Percentiles rank a stretch among this genome's conserved stretches.
Conservation (phyloP, 2,113 vertebrate species). For the Perca flavescens region DNA sequence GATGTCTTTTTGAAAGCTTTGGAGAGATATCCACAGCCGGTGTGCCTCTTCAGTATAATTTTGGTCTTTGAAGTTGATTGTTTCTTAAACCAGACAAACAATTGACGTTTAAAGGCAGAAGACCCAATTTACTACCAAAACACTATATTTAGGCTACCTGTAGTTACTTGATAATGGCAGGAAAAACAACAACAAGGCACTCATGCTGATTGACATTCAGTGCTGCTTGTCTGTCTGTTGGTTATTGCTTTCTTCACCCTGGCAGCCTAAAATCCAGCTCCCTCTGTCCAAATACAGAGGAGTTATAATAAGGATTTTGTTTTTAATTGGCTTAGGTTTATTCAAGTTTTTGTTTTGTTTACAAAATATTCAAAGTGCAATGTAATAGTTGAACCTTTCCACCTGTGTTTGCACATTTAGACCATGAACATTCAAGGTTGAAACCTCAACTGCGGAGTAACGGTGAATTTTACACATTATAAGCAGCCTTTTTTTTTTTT, state of each 20-base stretch:
- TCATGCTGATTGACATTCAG: slow-evolving; percentile 38
- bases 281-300: slow-evolving; percentile 6
- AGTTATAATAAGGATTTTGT: slow-evolving; percentile 19
- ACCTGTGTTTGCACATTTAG: slow-evolving; percentile 16
- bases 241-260: slow-evolving; percentile 41
- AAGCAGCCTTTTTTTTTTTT: not conserved
- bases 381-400: not conserved
- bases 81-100: slow-evolving; percentile 33
- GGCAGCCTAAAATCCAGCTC: slow-evolving; percentile 32
- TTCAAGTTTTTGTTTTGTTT: slow-evolving; percentile 17
- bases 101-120: slow-evolving; percentile 11
- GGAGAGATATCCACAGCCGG: slow-evolving; percentile 8
- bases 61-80: slow-evolving; percentile 13
- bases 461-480: not conserved
- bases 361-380: not conserved
- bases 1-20: slow-evolving; percentile 15
- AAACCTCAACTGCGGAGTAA: not conserved
- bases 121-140: slow-evolving; percentile 21
- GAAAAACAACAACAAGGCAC: slow-evolving; percentile 31
- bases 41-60: slow-evolving; percentile 26
- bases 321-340: slow-evolving; percentile 35
- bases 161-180: slow-evolving; percentile 45
- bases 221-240: slow-evolving; percentile 6
- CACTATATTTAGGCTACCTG: slow-evolving; percentile 22
- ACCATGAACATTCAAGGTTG: not conserved